Evolutionary conservation across 2,113 vertebrate genomes (phyloP).

Genomic region (Nothobranchius kuhntae): DNA sequence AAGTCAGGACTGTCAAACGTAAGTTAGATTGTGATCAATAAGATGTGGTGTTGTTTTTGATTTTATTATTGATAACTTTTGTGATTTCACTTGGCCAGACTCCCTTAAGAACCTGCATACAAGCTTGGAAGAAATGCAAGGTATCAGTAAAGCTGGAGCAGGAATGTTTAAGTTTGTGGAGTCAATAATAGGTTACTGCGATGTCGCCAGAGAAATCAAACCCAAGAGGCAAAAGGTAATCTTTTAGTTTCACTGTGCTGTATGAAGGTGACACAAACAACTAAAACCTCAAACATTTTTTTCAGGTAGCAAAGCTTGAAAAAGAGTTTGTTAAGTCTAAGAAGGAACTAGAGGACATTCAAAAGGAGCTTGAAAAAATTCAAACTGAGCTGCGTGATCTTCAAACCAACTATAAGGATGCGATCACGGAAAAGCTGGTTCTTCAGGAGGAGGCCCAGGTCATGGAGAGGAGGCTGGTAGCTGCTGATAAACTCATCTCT

Average conservation of each 20-base stretch:
- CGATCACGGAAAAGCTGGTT: constrained; percentile 85
- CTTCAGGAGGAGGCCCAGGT: constrained; percentile 92
- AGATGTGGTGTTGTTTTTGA: background rate
- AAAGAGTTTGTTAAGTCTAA: constrained; percentile 88
- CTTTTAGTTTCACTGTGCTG: background rate
- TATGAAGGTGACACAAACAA: background rate
- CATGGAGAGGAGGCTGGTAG: constrained; percentile 90
- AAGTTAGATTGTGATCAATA: constrained; percentile 12
- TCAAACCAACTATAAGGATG: constrained; percentile 84
- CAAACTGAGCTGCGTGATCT: constrained; percentile 87
- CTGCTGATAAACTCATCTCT: constrained; percentile 93
- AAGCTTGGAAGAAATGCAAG: constrained; percentile 89
- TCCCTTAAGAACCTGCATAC: constrained; percentile 89
- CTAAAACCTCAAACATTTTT: background rate
- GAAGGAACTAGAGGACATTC: constrained; percentile 86
- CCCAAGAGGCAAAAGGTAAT: constrained; percentile 94
- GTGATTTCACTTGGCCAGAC: constrained; percentile 73
- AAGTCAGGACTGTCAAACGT: constrained; percentile 90
- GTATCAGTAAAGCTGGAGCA: constrained; percentile 91
- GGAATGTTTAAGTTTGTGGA: constrained; percentile 97
- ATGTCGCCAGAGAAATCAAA: constrained; percentile 89
- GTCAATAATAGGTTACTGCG: constrained; percentile 92
- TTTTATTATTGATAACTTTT: background rate
- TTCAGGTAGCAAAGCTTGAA: constrained; percentile 90
- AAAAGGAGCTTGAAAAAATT: constrained; percentile 82